phyloP scores from a whole-genome alignment of 1,140 invertebrate species.

The Magallana ariakensis region DNA sequence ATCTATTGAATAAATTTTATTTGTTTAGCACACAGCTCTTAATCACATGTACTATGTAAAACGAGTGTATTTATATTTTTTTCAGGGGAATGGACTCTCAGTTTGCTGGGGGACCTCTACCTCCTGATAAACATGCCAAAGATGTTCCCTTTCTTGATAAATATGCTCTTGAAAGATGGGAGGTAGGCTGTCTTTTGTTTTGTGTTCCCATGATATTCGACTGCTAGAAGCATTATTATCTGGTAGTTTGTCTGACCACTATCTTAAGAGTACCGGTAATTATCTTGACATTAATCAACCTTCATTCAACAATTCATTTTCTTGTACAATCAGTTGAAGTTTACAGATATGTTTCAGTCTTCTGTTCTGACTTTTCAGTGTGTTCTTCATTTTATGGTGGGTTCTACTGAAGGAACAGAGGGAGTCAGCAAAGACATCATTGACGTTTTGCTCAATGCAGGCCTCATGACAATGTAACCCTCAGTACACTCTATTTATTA shows the following conservation, averaged over 20 bases:
- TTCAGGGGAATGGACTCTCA: constrained; percentile 88
- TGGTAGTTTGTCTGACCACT: too few species aligned
- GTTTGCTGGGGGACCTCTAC: constrained; percentile 89
- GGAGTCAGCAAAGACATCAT: constrained; percentile 96
- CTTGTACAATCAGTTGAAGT: too few species aligned
- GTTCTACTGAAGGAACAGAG: constrained; percentile 86
- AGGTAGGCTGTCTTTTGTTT: constrained; percentile 78
- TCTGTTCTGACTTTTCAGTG: constrained; percentile 81
- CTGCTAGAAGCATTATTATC: too few species aligned
- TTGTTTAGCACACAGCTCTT: too few species aligned
- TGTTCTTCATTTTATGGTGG: constrained; percentile 98
- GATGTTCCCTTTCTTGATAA: constrained; percentile 94
- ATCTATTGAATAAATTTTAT: too few species aligned
- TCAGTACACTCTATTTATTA: neutral
- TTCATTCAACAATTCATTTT: too few species aligned
- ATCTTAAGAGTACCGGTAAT: too few species aligned
- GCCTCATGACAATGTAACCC: constrained; percentile 90
- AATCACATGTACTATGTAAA: too few species aligned
- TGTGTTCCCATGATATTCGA: too few species aligned
- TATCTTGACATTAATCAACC: too few species aligned
- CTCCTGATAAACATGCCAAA: constrained; percentile 92
- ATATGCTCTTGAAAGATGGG: constrained; percentile 96
- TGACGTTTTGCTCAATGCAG: constrained; percentile 92
- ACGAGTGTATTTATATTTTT: neutral
- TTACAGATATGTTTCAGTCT: too few species aligned